These are phyloP conservation scores for Calcarius lapponicus DNA, from an alignment of 2,797 vertebrate species.

Conservation along the genomic window DNA sequence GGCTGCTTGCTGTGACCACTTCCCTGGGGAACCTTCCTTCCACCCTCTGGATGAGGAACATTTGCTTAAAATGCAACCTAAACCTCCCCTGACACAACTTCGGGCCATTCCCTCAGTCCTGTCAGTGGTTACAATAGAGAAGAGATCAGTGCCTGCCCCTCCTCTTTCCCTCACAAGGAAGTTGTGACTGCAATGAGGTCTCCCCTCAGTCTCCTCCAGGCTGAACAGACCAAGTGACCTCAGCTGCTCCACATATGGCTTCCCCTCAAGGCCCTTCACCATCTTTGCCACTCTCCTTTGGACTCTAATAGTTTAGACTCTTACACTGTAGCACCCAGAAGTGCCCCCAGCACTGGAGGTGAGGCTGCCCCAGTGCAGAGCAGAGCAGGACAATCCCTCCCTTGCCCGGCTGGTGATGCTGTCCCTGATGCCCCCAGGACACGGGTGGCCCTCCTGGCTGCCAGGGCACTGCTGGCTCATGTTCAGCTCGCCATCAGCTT, in stretches of 20 bases:
- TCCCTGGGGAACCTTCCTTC: background rate
- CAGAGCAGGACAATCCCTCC: background rate
- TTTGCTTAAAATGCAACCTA: background rate
- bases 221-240: background rate
- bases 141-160: background rate
- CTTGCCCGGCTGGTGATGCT: rapidly evolving
- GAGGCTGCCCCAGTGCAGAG: background rate
- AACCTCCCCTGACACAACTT: background rate
- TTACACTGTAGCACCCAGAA: background rate
- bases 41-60: background rate
- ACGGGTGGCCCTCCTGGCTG: rapidly evolving
- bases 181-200: background rate
- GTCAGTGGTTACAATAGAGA: background rate
- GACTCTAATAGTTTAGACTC: background rate
- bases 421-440: background rate
- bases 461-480: background rate
- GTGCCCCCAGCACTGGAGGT: background rate
- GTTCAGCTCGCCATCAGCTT: too few relatives aligned
- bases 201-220: background rate
- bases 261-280: background rate
- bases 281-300: background rate
- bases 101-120: too few relatives aligned
- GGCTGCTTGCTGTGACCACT: background rate
- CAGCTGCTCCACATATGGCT: background rate
- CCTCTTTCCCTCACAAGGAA: too few relatives aligned